phyloP scores from a whole-genome alignment of 2,797 vertebrate species.

The Furcifer pardalis region DNA sequence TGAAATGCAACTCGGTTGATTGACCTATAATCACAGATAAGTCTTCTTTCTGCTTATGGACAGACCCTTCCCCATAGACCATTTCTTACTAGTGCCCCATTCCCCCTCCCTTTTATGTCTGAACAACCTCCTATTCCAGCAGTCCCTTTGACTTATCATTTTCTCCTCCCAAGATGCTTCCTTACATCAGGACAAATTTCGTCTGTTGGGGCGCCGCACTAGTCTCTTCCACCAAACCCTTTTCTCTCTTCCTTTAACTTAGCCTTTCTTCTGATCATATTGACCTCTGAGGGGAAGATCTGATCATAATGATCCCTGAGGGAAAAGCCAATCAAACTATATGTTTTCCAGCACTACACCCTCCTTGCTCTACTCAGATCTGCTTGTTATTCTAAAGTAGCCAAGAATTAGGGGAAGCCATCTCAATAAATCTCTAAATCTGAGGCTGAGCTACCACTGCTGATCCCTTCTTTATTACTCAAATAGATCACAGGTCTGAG shows the following conservation, averaged over 20 bases:
- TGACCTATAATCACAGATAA: not conserved
- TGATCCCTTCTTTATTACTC: constrained; percentile 13
- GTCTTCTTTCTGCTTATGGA: not conserved
- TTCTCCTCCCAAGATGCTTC: not conserved
- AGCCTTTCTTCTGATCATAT: too few relatives aligned
- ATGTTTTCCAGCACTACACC: too few relatives aligned
- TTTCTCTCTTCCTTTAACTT: not conserved
- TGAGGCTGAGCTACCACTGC: not conserved
- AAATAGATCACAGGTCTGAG: not conserved
- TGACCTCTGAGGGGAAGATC: too few relatives aligned
- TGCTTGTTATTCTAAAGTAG: not conserved
- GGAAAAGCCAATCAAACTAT: not conserved
- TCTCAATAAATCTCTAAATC: constrained; percentile 8
- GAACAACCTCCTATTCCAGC: not conserved
- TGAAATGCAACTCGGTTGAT: not conserved
- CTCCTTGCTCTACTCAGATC: not conserved
- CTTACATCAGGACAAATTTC: too few relatives aligned
- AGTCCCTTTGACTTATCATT: too few relatives aligned
- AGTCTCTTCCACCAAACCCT: too few relatives aligned
- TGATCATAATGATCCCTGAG: not conserved
- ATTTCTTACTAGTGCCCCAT: not conserved
- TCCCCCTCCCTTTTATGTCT: not conserved
- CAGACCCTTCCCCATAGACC: not conserved
- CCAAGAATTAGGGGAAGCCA: constrained; percentile 7
- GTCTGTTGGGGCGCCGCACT: too few relatives aligned